Evolutionary conservation across 2,888 invertebrate species (phyloP).

Genomic region (Apomyelois bistriatella): DNA sequence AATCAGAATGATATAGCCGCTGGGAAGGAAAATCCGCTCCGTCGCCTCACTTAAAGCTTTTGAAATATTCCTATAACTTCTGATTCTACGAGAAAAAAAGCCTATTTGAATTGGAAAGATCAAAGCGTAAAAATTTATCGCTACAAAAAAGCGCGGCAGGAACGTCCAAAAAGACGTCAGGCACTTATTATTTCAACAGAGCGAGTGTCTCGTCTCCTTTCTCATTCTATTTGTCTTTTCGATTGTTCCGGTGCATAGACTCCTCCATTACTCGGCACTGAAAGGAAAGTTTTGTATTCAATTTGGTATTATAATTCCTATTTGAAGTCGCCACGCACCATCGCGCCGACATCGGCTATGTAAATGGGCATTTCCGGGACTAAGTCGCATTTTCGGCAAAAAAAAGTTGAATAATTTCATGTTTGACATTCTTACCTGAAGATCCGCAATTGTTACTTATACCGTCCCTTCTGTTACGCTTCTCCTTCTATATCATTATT

Average conservation of each 20-base stretch:
- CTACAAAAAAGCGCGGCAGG: slow-evolving; percentile 64
- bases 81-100: slow-evolving; percentile 71
- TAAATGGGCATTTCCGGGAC: slow-evolving; percentile 77
- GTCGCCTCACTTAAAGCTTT: slow-evolving; percentile 76
- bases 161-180: slow-evolving; percentile 74
- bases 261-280: slow-evolving; percentile 79
- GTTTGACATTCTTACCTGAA: slow-evolving; percentile 36
- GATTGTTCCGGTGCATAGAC: slow-evolving; percentile 79
- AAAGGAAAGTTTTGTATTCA: slow-evolving; percentile 82
- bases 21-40: slow-evolving; percentile 74
- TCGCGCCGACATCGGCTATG: slow-evolving; percentile 78
- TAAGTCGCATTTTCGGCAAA: slow-evolving; percentile 68
- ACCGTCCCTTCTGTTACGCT: slow-evolving; percentile 18
- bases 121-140: slow-evolving; percentile 77
- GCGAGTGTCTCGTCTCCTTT: slow-evolving; percentile 69
- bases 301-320: slow-evolving; percentile 81
- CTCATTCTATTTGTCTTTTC: slow-evolving; percentile 78
- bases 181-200: slow-evolving; percentile 77
- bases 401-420: slow-evolving; percentile 55
- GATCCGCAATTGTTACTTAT: slow-evolving; percentile 28
- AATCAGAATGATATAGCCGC: slow-evolving; percentile 75
- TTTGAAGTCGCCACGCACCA: slow-evolving; percentile 80
- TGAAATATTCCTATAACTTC: slow-evolving; percentile 78
- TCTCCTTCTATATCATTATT: slow-evolving; percentile 12
- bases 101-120: slow-evolving; percentile 79